Conservation (phyloP, 2,797 vertebrate species). For the Cichlasoma orientale region DNA sequence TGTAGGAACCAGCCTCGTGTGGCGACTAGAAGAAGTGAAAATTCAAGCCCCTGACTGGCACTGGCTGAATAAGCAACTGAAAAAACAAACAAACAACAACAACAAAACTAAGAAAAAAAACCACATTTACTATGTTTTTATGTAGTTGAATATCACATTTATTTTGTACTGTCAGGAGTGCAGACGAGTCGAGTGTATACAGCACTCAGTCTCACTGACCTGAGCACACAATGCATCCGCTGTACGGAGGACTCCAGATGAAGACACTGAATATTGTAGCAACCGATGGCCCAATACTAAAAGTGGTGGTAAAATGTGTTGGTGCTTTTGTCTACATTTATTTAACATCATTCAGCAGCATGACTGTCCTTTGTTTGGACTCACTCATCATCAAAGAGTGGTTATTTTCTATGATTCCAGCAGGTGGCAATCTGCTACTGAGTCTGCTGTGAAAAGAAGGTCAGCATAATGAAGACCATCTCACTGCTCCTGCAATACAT, state of each 20-base stretch:
- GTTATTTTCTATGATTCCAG: constrained; percentile 42
- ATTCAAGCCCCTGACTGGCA: too few species aligned
- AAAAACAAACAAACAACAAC: too few species aligned
- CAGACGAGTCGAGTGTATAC: neutral
- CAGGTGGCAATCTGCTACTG: constrained; percentile 72
- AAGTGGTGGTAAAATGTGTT: neutral
- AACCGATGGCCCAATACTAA: neutral
- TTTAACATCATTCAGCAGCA: neutral
- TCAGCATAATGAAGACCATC: constrained; percentile 41
- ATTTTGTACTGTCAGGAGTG: too few species aligned
- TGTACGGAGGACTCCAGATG: neutral
- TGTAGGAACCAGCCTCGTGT: too few species aligned
- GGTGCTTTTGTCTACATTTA: neutral
- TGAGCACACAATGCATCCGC: neutral
- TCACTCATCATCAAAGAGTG: neutral
- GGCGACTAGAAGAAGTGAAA: too few species aligned
- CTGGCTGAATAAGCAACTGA: neutral
- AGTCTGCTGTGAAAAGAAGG: neutral
- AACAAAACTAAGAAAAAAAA: too few species aligned
- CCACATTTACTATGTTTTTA: neutral
- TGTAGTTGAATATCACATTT: too few species aligned
- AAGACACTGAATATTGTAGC: neutral
- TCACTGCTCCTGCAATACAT: constrained; percentile 51
- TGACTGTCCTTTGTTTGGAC: neutral
- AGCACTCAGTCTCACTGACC: neutral